Percentiles rank a stretch among this genome's conserved stretches.
Conservation (phyloP, 1,140 invertebrate genomes). For the Stegodyphus dumicola region DNA sequence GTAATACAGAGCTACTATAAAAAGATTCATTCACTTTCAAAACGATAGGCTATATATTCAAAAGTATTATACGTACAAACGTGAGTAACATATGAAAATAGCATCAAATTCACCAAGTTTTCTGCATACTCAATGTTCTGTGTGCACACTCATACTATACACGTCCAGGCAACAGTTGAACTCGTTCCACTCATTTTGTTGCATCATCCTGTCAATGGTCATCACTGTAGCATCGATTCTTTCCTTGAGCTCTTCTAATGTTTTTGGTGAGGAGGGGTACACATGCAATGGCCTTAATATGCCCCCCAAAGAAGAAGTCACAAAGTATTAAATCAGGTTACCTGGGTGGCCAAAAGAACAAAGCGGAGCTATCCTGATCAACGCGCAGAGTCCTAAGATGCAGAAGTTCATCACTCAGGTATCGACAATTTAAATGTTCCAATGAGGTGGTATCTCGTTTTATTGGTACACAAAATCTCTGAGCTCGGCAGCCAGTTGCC, state of each 20-base stretch:
- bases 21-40: neutral
- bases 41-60: neutral
- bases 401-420: neutral
- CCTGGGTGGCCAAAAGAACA: neutral
- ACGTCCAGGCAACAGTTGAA: neutral
- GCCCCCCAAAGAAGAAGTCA: neutral
- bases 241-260: neutral
- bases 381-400: neutral
- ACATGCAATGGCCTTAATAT: neutral
- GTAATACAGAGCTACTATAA: neutral
- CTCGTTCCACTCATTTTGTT: neutral
- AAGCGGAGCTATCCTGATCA: neutral
- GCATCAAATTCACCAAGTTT: neutral
- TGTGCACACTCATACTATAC: neutral
- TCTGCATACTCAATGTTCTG: neutral
- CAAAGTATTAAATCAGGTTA: neutral
- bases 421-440: neutral
- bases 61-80: neutral
- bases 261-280: neutral
- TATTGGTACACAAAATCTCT: neutral
- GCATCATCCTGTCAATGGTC: neutral
- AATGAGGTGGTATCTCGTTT: neutral
- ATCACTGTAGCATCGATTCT: neutral
- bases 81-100: neutral
- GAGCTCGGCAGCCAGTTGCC: too few relatives aligned